Evolutionary conservation across 2,888 invertebrate genomes (phyloP).

Genomic region (Stenchaetothrips biformis): DNA sequence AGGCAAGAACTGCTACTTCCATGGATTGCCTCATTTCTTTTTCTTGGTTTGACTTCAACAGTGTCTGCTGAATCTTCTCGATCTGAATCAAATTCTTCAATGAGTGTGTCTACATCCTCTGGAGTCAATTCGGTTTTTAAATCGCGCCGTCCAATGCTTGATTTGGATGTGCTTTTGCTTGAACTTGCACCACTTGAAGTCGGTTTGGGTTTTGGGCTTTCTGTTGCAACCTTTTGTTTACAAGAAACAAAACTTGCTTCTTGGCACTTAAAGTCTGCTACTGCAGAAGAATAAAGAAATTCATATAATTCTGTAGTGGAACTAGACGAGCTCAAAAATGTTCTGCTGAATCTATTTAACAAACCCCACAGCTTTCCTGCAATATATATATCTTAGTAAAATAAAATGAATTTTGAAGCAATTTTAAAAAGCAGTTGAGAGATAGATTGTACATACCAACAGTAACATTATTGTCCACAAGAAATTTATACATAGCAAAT

Average conservation of each 20-base stretch:
- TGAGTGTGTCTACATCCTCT: neutral
- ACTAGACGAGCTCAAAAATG: neutral
- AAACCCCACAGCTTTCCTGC: neutral
- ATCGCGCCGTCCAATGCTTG: neutral
- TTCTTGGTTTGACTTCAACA: neutral
- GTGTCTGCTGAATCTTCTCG: neutral
- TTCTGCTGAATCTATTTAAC: neutral
- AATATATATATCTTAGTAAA: neutral
- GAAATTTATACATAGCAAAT: slow-evolving; percentile 53
- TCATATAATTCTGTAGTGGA: neutral
- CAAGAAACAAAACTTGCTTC: neutral
- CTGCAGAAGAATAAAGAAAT: neutral
- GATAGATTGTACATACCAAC: slow-evolving; percentile 34
- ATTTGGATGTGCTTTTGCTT: neutral
- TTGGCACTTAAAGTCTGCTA: neutral
- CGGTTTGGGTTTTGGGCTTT: neutral
- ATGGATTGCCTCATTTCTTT: neutral
- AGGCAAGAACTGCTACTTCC: neutral
- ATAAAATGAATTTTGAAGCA: neutral
- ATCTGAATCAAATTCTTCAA: slow-evolving; percentile 2
- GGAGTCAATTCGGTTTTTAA: neutral
- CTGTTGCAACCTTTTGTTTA: neutral
- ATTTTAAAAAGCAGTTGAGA: neutral
- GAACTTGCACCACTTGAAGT: neutral
- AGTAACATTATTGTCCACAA: slow-evolving; percentile 36